Conservation (phyloP, 2,113 vertebrate species). For the Leptobrachium ailaonicum region DNA sequence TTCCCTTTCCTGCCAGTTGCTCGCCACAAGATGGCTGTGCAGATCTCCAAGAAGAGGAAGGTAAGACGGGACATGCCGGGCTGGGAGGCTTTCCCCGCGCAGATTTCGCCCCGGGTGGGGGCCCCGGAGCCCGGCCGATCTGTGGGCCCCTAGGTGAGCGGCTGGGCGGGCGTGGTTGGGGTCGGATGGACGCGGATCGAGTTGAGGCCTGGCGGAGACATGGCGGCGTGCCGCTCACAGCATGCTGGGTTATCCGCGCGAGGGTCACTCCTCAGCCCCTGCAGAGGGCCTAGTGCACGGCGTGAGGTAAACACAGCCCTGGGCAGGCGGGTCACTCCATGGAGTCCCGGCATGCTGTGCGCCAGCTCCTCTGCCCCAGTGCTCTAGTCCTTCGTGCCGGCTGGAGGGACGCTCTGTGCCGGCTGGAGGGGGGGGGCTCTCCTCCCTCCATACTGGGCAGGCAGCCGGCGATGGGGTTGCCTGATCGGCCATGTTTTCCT, state of each 20-base stretch:
- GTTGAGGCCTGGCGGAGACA: background rate
- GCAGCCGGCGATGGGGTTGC: no score
- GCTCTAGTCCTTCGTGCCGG: no score
- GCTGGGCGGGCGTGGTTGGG: fast-evolving
- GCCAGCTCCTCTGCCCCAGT: no score
- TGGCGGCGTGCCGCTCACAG: constrained; percentile 10
- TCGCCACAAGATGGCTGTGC: constrained; percentile 87
- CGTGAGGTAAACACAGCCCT: no score
- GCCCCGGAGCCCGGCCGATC: background rate
- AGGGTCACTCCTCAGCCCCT: background rate
- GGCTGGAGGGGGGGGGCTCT: no score
- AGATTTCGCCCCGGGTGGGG: background rate
- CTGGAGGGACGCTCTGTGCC: no score
- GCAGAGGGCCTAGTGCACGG: no score
- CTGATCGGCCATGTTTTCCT: no score
- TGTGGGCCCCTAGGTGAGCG: no score
- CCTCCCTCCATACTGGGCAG: no score
- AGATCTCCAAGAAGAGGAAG: constrained; percentile 98
- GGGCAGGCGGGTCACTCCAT: no score
- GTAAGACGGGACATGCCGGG: constrained; percentile 57
- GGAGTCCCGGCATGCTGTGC: no score
- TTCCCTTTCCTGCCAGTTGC: constrained; percentile 80
- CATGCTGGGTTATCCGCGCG: background rate
- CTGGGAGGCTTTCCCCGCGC: fast-evolving
- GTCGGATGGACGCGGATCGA: constrained; percentile 59